Base-by-base conservation (phyloP, 2,888 invertebrate species). In the Cryptosula pallasiana region DNA sequence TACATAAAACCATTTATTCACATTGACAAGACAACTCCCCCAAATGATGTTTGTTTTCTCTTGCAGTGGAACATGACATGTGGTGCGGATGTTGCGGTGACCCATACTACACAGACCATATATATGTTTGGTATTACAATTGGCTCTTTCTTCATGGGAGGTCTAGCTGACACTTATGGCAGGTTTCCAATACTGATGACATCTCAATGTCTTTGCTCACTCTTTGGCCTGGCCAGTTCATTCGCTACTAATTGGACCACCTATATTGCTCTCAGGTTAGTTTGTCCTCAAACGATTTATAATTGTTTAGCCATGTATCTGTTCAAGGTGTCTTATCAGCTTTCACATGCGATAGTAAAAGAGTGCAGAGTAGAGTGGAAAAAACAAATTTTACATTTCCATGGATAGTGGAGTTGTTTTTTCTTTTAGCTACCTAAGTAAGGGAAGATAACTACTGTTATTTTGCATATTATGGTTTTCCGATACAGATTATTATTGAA, bases 41-140 rank as follows among this genome's bases (percentile, higher is more conserved):
- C n/a, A n/a, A n/a, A 45, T 13, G 20, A 45, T 45, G 5, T 45
- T 20, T 13, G 5, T 20, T 13, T 45, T 13, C 20, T 45, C 20
- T 45, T 5, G 5, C 29, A 70, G 70, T 70, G 70, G 70, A 70
- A 70, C 23, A 23, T 70, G 70, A 70, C 70, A 36, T 70, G 70
- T 36, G 70, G 45, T n/a, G 29, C 20, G 32, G 45, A 45, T 23
- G 29, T 45, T 9, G 5, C 70, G 23, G 5, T 3, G 25, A 54
- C 9, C 29, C 23, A 16, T 3, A 54, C 5, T 32, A 54, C 55
- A 29, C 70, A 70, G 25, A 13, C 70, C 23, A 27, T 70, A 2
- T 70, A 36, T 54, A 70, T 70, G 70, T 2, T 29, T 13, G 70
- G 70, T 54, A 45, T 70, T 5, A 70, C 36, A 45, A 5, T 70